Evolutionary conservation across 2,888 invertebrate genomes (phyloP).

Genomic region (Helicoverpa assulta): DNA sequence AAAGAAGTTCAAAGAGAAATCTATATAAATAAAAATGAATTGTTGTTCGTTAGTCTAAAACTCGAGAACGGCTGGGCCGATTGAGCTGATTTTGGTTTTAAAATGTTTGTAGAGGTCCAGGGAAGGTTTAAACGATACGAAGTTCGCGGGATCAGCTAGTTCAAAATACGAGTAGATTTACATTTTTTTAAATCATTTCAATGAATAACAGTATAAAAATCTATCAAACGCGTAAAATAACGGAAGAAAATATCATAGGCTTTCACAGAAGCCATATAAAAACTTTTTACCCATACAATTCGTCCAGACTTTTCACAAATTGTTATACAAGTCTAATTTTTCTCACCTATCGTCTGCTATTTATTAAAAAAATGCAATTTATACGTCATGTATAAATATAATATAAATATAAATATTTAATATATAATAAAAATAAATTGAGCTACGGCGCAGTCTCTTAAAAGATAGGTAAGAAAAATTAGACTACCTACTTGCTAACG

Average conservation of each 20-base stretch:
- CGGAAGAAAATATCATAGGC: not conserved
- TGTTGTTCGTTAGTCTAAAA: too few relatives aligned
- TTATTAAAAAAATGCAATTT: not conserved
- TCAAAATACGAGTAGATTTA: not conserved
- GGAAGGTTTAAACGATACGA: too few relatives aligned
- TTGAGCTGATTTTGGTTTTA: too few relatives aligned
- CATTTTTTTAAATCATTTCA: conserved; percentile 13
- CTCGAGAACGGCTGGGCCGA: too few relatives aligned
- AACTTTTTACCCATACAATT: not conserved
- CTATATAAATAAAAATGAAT: too few relatives aligned
- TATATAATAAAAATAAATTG: too few relatives aligned
- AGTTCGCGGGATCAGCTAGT: too few relatives aligned
- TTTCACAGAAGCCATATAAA: not conserved
- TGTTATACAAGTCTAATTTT: not conserved
- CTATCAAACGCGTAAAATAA: conserved; percentile 5
- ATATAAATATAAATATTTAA: too few relatives aligned
- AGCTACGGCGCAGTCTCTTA: too few relatives aligned
- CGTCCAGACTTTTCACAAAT: not conserved
- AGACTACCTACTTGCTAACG: conserved; percentile 42
- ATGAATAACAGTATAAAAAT: conserved; percentile 39
- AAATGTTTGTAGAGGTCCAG: too few relatives aligned
- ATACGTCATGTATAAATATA: not conserved
- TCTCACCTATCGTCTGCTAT: not conserved
- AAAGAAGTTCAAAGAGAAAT: conserved; percentile 14
- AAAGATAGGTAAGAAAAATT: conserved; percentile 13